Evolutionary conservation across 2,113 vertebrate species (phyloP).

Genomic region (Tapirus terrestris): DNA sequence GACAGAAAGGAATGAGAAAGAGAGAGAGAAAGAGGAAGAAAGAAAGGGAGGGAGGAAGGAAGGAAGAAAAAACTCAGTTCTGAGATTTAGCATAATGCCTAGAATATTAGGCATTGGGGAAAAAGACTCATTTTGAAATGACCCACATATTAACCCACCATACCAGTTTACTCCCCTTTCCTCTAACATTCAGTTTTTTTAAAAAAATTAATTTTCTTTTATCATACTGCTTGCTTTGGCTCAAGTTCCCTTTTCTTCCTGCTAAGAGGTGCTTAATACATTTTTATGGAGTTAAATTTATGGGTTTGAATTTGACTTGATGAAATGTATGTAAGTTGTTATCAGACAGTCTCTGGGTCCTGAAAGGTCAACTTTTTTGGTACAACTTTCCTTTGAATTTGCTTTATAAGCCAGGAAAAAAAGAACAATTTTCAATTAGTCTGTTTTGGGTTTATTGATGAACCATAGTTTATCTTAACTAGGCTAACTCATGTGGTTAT

Average conservation of each 20-base stretch:
- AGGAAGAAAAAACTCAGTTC: neutral
- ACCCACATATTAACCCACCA: neutral
- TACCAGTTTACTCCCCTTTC: neutral
- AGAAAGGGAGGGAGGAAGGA: neutral
- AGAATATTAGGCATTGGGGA: neutral
- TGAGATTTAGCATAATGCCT: neutral
- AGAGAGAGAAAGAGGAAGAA: neutral
- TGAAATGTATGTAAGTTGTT: conserved; percentile 36
- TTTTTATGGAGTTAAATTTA: neutral
- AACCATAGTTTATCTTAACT: neutral
- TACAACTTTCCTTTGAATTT: neutral
- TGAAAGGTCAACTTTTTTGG: neutral
- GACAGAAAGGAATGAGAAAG: neutral
- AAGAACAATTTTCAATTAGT: neutral
- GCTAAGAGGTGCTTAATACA: neutral
- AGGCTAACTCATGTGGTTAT: neutral
- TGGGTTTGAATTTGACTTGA: neutral
- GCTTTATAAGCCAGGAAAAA: conserved; percentile 1
- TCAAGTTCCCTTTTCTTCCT: conserved; percentile 18
- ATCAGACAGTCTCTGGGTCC: neutral
- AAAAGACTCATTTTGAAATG: neutral
- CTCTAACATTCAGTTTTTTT: neutral
- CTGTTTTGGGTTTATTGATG: conserved; percentile 5
- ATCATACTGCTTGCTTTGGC: neutral
- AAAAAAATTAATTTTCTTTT: neutral